These are phyloP conservation scores for Barypeithes pellucidus DNA, from an alignment of 2,888 invertebrate species.

Conservation along the genomic window DNA sequence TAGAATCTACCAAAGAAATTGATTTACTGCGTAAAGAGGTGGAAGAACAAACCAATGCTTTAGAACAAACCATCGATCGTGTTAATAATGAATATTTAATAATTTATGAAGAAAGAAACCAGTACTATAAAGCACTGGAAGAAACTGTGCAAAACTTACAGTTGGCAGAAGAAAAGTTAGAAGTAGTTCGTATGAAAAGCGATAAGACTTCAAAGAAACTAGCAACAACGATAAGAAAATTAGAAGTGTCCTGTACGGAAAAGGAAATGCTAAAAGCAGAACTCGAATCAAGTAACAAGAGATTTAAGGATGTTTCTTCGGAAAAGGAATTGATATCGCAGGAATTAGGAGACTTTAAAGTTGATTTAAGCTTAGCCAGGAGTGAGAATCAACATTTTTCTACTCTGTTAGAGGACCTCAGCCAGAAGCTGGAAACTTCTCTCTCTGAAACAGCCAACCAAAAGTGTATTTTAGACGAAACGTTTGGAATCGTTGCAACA, in stretches of 20 bases:
- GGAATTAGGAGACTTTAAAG: constrained; percentile 23
- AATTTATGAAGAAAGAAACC: constrained; percentile 21
- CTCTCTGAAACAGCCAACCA: constrained; percentile 21
- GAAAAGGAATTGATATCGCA: constrained; percentile 12
- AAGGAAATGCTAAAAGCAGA: constrained; percentile 29
- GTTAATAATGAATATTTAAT: constrained; percentile 5
- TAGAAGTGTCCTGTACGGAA: constrained; percentile 24
- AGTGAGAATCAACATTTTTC: constrained; percentile 33
- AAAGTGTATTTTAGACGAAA: constrained; percentile 25
- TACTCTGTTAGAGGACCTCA: constrained; percentile 15
- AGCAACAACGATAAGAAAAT: neutral
- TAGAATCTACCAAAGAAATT: constrained; percentile 9
- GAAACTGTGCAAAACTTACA: constrained; percentile 17
- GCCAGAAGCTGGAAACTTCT: constrained; percentile 13
- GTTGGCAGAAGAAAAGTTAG: constrained; percentile 30
- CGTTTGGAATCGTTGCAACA: constrained; percentile 29
- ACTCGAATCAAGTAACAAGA: neutral
- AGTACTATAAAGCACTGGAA: constrained; percentile 35
- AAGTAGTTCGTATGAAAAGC: neutral
- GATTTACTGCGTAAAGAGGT: constrained; percentile 6
- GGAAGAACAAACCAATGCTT: neutral
- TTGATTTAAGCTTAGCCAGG: constrained; percentile 1
- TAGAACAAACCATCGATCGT: neutral
- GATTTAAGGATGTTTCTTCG: neutral
- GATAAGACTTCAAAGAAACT: constrained; percentile 10